A percentile compares a stretch with the other conserved stretches of the same genome.
phyloP scores from a whole-genome alignment of 2,888 invertebrate genomes.

The Sympetrum striolatum region DNA sequence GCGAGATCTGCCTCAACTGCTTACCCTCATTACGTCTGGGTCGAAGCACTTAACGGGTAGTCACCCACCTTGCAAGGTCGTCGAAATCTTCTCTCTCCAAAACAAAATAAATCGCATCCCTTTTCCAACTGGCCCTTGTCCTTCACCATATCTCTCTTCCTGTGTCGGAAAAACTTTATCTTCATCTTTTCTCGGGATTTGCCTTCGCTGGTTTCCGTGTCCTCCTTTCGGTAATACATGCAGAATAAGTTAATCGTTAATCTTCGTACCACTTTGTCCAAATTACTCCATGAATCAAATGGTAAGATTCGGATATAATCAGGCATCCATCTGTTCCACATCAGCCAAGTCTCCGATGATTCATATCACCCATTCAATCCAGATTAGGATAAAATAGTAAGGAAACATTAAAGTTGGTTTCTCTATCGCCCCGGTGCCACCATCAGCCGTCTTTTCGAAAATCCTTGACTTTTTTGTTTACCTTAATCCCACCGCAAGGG shows the following conservation, averaged over 20 bases:
- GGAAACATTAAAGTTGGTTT: too few species aligned
- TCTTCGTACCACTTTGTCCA: too few species aligned
- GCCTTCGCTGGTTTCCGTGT: not conserved
- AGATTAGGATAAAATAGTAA: too few species aligned
- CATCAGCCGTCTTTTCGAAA: too few species aligned
- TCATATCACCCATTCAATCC: too few species aligned
- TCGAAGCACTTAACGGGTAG: conserved; percentile 3
- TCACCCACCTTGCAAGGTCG: conserved; percentile 41
- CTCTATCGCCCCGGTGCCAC: too few species aligned
- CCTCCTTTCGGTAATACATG: not conserved
- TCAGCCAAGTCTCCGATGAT: too few species aligned
- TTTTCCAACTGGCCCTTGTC: not conserved
- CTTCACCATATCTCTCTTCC: not conserved
- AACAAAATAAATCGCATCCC: not conserved
- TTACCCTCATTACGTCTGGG: not conserved
- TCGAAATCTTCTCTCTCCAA: not conserved
- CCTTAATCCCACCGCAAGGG: too few species aligned
- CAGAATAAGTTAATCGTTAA: not conserved
- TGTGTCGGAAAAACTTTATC: not conserved
- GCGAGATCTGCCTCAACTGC: not conserved
- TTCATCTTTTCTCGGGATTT: not conserved
- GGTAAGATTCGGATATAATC: too few species aligned
- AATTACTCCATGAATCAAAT: too few species aligned
- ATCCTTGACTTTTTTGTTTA: too few species aligned
- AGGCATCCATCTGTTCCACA: too few species aligned